Base-by-base conservation (phyloP, 92 coral and sea anemone genomes). In the Epizoanthus scotinus region DNA sequence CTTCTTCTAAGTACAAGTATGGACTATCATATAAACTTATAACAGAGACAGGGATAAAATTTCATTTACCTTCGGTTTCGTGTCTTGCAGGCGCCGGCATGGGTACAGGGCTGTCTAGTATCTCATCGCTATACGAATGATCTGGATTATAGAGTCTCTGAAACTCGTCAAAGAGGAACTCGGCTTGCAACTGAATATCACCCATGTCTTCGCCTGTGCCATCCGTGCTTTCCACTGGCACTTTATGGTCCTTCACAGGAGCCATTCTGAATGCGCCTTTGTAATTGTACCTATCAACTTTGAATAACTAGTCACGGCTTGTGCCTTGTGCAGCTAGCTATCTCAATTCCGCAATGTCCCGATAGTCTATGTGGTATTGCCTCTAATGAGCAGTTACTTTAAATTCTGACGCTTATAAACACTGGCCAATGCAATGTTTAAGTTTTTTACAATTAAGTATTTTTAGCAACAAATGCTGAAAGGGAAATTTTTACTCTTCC, bases 101-200 rank as follows among this genome's bases (percentile, higher is more conserved):
- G 0, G 81, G 81, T 0, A 75, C 81, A 38, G 81, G 81, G 21
- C 81, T 75, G 27, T 75, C 81, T 10, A 22, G 38, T 4, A 40
- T 31, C 8, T 75, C 85, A 61, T 88, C 91, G 50, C 70, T 54
- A 12, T 44, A 19, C 15, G 27, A 17, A 24, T 36, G 31, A 15
- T 44, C 72, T 19, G 91, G 75, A 8, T 81, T 77, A 55, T 87
- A 82, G 7, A 90, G 83, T 9, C 86, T 65, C 14, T 92, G 71
- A 67, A 88, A 95, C 79, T 95, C 97, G 52, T 95, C 98, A 85
- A 88, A 95, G 7, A 95, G 90, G 58, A 78, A 58, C 59, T 85
- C 88, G 13, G 92, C 88, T 71, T 95, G 91, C 52, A 57, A 42
- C 70, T 79, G 89, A 50, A 94, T 87, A 36, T 84, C 90, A 0